Evolutionary conservation across 2,113 vertebrate genomes (phyloP), one percentile per base, ranked within the genome.

Genomic region (Thunnus maccoyii): DNA sequence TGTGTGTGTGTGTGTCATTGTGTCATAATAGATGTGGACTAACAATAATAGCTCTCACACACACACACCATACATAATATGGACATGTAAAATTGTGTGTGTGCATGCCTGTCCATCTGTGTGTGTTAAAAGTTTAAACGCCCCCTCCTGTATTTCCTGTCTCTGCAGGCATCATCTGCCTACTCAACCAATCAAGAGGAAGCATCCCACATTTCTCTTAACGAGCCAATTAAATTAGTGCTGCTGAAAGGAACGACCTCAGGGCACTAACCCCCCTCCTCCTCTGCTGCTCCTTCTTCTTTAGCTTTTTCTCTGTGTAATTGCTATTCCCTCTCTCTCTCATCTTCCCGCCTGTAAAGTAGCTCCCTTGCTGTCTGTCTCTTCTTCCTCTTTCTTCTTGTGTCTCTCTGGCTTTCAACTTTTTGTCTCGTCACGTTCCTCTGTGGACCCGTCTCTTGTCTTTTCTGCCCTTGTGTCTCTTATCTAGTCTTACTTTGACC

Each of bases 181-280:
- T 58, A 91, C 87, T 90, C 89, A 80, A 82, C 88, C 93, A 93
- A 92, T 89, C 88, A 83, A 60, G 85, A 70, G 78, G 82, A 91
- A 89, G 89, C 78, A 76, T 82, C 76, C 74, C 68, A 86, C 86
- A 81, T 90, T 82, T 69, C 68, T 82, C 80, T 58, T 88, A 91
- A 94, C 50, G 44, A 94, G 88, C 90, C 89, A 86, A 91, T 93
- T 90, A 90, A 92, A 91, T 92, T 79, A 86, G 80, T 80, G 76
- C 79, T 71, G 80, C 87, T 90, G 85, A 72, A 85, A 86, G 76
- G 83, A 90, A 54, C 10, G 20, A 83, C 86, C 86, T 86, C 36
- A 0, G 78, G 87, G 77, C 84, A 18, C 72, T 10, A 46, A 74
- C 44, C 27, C 54, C 25, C 56, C 51, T 36, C 46, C 36, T 3